Base-by-base conservation (phyloP, 1,140 invertebrate species). In the Cyrtorhinus lividipennis region DNA sequence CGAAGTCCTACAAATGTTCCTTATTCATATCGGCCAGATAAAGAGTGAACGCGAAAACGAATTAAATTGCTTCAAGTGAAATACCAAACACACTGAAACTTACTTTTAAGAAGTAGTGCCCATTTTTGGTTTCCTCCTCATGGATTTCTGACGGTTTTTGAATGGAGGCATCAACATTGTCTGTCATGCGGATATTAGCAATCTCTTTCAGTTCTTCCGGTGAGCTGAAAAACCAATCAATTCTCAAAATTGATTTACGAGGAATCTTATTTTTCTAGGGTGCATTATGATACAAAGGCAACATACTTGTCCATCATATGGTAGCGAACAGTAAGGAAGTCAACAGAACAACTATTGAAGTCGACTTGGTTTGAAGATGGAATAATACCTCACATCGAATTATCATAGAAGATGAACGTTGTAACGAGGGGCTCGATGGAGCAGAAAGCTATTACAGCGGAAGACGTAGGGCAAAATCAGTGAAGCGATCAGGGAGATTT, bases 81-180 rank as follows among this genome's bases (percentile, higher is more conserved):
- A 53, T 53, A 10, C 8, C 8, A 22, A 53, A 53, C 10, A 20
- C 5, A 10, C 10, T 53, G 48, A 53, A 53, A 38, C 25, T 24
- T 46, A 44, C 23, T 15, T 64, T 65, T 1, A 65, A 56, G 25
- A 57, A 62, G 30, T 65, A 61, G 18, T 61, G 58, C 0, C 63
- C 63, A 61, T 64, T 30, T 44, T 61, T 64, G 0, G 24, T 38
- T 61, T 64, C 58, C 45, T 60, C 58, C 20, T 20, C 48, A 20
- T 12, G 5, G 48, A 53, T 53, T 22, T 53, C 18, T 20, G 5
- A 8, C 10, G 18, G 48, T 15, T 12, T 12, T 53, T 22, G 48
- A 53, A 20, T 20, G 20, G 48, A 5, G 12, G 8, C 48, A 20
- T 53, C 48, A 20, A 53, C 48, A 3, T 53, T 20, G 18, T 53